Evolutionary conservation across 2,888 invertebrate species (phyloP), one percentile per base, ranked within the genome.

Genomic region (Hetaerina titia): DNA sequence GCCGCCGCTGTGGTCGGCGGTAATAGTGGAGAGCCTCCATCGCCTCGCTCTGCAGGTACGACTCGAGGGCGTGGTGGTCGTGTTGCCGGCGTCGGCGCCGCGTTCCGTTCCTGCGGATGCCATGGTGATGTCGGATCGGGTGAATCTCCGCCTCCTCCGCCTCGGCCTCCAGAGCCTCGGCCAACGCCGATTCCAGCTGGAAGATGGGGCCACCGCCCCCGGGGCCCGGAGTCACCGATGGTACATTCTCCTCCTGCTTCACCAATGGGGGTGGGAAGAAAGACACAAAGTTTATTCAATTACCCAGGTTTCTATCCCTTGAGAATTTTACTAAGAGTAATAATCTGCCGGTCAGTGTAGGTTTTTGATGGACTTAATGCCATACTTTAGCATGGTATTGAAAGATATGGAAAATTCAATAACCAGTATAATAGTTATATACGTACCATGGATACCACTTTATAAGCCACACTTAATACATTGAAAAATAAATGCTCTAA

Each of bases 1-100:
- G 92, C n/a, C 92, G 45, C 74, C 92, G 31, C 69, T 64, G 69
- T 1, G 92, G 92, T 9, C 92, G 45, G 13, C 57, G 22, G 69
- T 92, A 69, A 56, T 92, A 92, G 92, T 92, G 56, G 13, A 69
- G 92, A 56, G 92, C 92, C 19, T 92, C 92, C 74, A 64, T 92
- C 13, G 92, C 92, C 74, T 92, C 92, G n/a, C 56, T 69, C 69
- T 92, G 92, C 69, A 92, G 57, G 57, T 69, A 74, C 17, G 92
- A 22, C 56, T 92, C 92, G 2, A 92, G 92, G 45, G 25, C 90
- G 56, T 88, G 45, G 25, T 92, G 92, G 45, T 69, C 56, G 69
- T 92, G 92, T 5, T 63, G 92, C 56, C 92, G 56, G 45, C 92
- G 45, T 45, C 56, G 45, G 7, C 64, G 63, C 92, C 74, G 45